A percentile compares a stretch with the other conserved stretches of the same genome.
phyloP scores from a whole-genome alignment of 2,113 vertebrate species.

The Scartelaos histophorus region DNA sequence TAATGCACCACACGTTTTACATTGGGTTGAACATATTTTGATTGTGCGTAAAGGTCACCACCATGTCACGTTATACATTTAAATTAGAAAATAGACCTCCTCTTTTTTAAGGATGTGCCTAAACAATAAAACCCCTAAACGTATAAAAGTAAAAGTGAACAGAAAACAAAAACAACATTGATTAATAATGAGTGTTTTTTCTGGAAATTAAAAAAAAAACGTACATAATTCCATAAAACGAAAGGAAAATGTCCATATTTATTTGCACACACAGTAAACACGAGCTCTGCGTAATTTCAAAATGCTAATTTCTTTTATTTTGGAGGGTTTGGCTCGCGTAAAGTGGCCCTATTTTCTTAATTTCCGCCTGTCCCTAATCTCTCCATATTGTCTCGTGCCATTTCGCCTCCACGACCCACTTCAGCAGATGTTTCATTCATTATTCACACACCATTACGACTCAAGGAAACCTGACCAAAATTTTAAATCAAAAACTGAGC shows the following conservation, averaged over 20 bases:
- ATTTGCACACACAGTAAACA: neutral
- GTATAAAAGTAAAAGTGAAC: no score
- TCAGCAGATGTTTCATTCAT: conserved; percentile 16
- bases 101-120: no score
- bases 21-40: no score
- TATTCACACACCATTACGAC: neutral
- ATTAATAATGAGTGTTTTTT: no score
- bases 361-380: conserved; percentile 1
- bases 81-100: no score
- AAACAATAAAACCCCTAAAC: no score
- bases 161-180: no score
- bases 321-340: neutral
- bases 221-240: neutral
- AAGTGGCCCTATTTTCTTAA: neutral
- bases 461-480: neutral
- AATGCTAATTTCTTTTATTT: neutral
- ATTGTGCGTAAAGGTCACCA: no score
- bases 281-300: no score
- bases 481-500: neutral
- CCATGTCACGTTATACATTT: no score
- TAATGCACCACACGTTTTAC: no score
- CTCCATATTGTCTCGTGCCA: neutral
- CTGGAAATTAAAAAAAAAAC: neutral
- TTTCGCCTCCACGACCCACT: conserved; percentile 1
- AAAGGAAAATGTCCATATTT: neutral